Evolutionary conservation across 2,797 vertebrate species (phyloP), one percentile per base, ranked within the genome.

Genomic region (Chaunax sp.): DNA sequence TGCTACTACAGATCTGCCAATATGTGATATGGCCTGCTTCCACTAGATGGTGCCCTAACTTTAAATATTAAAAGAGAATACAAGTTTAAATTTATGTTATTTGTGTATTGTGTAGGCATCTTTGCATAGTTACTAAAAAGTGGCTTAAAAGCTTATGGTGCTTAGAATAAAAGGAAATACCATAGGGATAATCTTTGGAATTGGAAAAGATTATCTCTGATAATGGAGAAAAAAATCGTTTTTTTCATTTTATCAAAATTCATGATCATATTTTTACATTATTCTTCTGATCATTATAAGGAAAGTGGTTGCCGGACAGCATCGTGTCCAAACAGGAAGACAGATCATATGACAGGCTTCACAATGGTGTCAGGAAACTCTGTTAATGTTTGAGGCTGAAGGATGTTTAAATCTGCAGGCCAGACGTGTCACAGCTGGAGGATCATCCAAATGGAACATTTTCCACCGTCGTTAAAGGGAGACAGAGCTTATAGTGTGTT

Each of bases 401-500:
- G 49, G 28, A 66, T 67, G 40, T 80, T 69, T 73, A 67, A 69
- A 70, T 77, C 20, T 83, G 76, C 26, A n/a, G 44, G 41, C 26
- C 81, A 83, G 75, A 84, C 52, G 44, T 26, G 43, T 59, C 59
- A 44, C 77, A 81, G 73, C 64, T 80, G 86, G 68, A 54, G 13
- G 55, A 56, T 69, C 41, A 45, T 57, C 49, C 55, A 49, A 30
- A 37, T 52, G 55, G 45, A 83, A 64, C 47, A 23, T 45, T 69
- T 69, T 82, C 66, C 56, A 47, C 19, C 30, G 22, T 15, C 16
- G 20, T 38, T 52, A 57, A 59, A 61, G 45, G n/a, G 19, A 8
- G 13, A 41, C 50, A 16, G 50, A 11, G 18, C 53, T 28, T 60
- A 40, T 15, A 14, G 38, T 15, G 38, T 40, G 38, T 16, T 15